Evolutionary conservation across 1,140 invertebrate genomes (phyloP), one percentile per base, ranked within the genome.

Genomic region (Drosophila ercepeae): DNA sequence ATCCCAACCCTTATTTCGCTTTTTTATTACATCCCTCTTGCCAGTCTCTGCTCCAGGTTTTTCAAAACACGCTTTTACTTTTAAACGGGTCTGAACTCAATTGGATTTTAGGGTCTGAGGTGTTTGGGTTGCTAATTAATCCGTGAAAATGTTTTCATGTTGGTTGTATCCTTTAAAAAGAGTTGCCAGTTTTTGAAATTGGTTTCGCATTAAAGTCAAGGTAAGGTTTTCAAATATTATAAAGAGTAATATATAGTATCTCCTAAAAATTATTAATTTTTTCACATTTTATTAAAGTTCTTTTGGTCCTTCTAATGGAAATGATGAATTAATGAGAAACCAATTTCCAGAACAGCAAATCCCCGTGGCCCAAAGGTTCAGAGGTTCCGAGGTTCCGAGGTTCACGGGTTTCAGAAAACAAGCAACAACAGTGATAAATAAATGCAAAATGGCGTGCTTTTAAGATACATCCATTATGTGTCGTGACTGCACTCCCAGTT

Each of bases 401-500:
- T 2, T 16, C 8, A 4, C 27, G 13, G 16, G 42, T n/a, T 25
- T 41, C 16, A 27, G 19, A 44, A 45, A 49, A 59, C 45, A 53
- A 42, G 61, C 23, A 52, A 48, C 39, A 42, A 41, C 42, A 44
- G 29, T 46, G 53, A 60, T 74, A 74, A 61, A 60, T 36, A 74
- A 82, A 82, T 73, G 63, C 67, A 36, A 75, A 82, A 65, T 60
- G 64, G 79, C 51, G 64, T 67, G 75, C 70, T 61, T 42, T 58
- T 46, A 48, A 46, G 60, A 42, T 58, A 75, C 75, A 75, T 86
- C 70, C 50, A 79, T 72, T 64, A 76, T 63, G 54, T 52, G 48
- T 46, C 51, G 46, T 68, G 54, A 46, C 73, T 82, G 51, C 48
- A 54, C 61, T 51, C 53, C 45, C 29, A 42, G 55, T 51, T 29